Evolutionary conservation across 2,888 invertebrate genomes (phyloP).

Genomic region (Deroplatys truncata): DNA sequence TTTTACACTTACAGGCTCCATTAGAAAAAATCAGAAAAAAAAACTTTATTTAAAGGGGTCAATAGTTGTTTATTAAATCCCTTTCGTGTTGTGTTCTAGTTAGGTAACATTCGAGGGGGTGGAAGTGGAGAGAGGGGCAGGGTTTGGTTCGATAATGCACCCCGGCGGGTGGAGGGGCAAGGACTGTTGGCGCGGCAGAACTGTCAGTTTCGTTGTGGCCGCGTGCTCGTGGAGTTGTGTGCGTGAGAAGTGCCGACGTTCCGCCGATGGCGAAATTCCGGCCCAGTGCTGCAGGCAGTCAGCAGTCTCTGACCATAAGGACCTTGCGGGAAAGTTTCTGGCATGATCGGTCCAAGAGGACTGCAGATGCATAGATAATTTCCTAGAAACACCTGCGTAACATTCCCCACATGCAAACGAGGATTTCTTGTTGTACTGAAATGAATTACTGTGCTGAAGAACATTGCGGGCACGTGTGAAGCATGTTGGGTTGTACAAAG

Average conservation of each 20-base stretch:
- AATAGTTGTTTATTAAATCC: no score
- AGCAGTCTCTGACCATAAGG: not conserved
- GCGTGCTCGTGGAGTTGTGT: not conserved
- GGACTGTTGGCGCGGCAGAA: not conserved
- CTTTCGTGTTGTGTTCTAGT: not conserved
- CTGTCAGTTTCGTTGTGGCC: not conserved
- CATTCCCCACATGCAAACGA: no score
- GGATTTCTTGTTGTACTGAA: no score
- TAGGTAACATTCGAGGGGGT: not conserved
- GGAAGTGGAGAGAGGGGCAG: not conserved
- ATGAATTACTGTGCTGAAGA: not conserved
- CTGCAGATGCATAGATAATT: no score
- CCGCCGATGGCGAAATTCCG: not conserved
- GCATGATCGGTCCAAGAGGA: no score
- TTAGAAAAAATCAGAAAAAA: no score
- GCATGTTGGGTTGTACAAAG: not conserved
- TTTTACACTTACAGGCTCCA: no score
- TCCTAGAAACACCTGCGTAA: not conserved
- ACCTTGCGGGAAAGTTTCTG: not conserved
- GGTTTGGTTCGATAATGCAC: slow-evolving; percentile 2
- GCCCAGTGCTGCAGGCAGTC: no score
- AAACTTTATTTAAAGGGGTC: no score
- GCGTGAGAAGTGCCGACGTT: not conserved
- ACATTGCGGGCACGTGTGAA: not conserved
- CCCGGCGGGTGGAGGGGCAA: not conserved